Evolutionary conservation across 1,140 invertebrate species (phyloP).

Genomic region (Hyposmocoma kahamanoa): DNA sequence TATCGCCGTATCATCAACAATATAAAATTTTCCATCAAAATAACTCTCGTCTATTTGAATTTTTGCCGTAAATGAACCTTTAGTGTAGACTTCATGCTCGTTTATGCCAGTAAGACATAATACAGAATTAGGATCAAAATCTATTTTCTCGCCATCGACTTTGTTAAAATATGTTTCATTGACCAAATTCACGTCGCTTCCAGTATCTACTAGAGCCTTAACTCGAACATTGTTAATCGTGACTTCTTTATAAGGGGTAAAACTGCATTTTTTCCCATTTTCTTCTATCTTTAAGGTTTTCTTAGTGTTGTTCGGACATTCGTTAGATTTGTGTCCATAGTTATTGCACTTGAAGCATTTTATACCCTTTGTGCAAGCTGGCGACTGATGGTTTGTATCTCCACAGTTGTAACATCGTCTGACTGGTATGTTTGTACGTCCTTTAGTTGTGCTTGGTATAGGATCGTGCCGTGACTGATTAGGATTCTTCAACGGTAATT

Average conservation of each 20-base stretch:
- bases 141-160: neutral
- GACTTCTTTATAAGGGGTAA: slow-evolving; percentile 12
- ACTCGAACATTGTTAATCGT: slow-evolving; percentile 4
- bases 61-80: slow-evolving; percentile 9
- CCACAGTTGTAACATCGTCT: slow-evolving; percentile 22
- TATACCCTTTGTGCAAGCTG: slow-evolving; percentile 16
- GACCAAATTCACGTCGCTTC: slow-evolving; percentile 18
- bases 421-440: neutral
- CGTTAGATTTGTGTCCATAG: slow-evolving; percentile 14
- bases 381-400: slow-evolving; percentile 12
- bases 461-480: neutral
- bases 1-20: slow-evolving; percentile 16
- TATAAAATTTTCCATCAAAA: slow-evolving; percentile 9
- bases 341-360: slow-evolving; percentile 29
- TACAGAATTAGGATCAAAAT: slow-evolving; percentile 1
- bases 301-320: slow-evolving; percentile 10
- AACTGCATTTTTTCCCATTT: neutral
- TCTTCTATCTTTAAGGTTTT: slow-evolving; percentile 13
- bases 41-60: slow-evolving; percentile 15
- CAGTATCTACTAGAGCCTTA: slow-evolving; percentile 15
- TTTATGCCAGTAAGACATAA: slow-evolving; percentile 10
- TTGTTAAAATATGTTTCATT: slow-evolving; percentile 6
- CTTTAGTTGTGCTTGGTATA: slow-evolving; percentile 1
- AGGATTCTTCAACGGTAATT: slow-evolving; percentile 7
- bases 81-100: slow-evolving; percentile 10